A percentile compares a stretch with the other conserved stretches of the same genome.
phyloP scores from a whole-genome alignment of 1,140 invertebrate genomes.

The Aphis craccivora region DNA sequence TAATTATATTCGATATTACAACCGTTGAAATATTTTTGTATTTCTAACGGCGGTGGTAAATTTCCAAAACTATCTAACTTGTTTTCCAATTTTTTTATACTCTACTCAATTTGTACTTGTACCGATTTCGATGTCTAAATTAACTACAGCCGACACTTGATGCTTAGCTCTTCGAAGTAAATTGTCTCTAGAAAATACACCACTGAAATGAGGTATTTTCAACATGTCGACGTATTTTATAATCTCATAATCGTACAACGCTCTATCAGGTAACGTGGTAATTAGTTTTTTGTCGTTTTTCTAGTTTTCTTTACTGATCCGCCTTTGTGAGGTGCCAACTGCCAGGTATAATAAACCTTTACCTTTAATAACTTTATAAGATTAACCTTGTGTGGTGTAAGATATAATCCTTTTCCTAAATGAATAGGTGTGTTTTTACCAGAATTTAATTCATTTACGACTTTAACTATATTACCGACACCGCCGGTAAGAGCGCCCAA shows the following conservation, averaged over 20 bases:
- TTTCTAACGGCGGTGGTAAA: not conserved
- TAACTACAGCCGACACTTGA: constrained; percentile 62
- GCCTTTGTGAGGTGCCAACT: not conserved
- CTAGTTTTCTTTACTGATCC: too few species aligned
- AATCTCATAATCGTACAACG: not conserved
- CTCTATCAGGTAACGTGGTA: not conserved
- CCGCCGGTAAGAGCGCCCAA: too few species aligned
- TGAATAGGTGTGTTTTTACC: not conserved
- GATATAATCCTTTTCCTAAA: not conserved
- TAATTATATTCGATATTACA: not conserved
- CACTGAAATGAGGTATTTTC: constrained; percentile 45
- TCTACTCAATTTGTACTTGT: constrained; percentile 59
- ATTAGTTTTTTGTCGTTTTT: constrained; percentile 21
- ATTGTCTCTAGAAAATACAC: constrained; percentile 59
- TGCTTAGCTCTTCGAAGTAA: constrained; percentile 32
- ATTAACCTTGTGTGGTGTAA: not conserved
- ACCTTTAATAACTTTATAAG: not conserved
- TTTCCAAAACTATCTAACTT: not conserved
- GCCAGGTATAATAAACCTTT: constrained; percentile 25
- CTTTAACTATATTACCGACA: too few species aligned
- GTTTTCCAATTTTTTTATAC: too few species aligned
- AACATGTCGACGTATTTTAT: not conserved
- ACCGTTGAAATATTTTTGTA: not conserved
- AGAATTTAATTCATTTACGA: too few species aligned
- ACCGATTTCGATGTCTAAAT: constrained; percentile 61